Base-by-base conservation (phyloP, 1,140 invertebrate genomes). In the Drosophila albomicans region DNA sequence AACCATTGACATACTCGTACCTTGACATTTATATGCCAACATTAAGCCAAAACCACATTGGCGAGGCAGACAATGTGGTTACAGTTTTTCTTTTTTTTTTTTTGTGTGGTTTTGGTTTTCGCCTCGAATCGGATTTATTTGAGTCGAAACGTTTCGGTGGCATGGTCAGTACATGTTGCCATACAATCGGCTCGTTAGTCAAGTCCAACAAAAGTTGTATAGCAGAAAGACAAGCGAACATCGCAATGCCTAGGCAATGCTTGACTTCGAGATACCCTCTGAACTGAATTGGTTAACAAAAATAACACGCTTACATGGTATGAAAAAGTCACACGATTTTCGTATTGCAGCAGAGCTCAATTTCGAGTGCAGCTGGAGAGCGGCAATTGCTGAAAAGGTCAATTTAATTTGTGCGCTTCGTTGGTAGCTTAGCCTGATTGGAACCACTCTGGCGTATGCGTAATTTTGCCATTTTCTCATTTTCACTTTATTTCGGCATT, bases 1-100 rank as follows among this genome's bases (percentile, higher is more conserved):
- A 67, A 62, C n/a, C 69, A 56, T 64, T 77, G 82, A 87, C 82
- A 65, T 46, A 49, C 43, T 46, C 56, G 79, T 63, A 48, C 73
- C 80, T 67, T 82, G 84, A 89, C 85, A 80, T 80, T 89, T 89
- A 88, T 88, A 88, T 76, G 77, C 70, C 49, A 79, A 61, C 64
- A 68, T 48, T 63, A 63, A 52, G 61, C 64, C 46, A 13, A 49
- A 6, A 13, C 16, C 28, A 49, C 45, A 32, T n/a, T 30, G 49
- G 59, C 13, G 61, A 20, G 10, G 43, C 30, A 41, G 62, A 63
- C 61, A 54, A 63, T 67, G 73, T 43, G 75, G 66, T 64, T 43
- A 41, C 52, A 38, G 30, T 35, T 28, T 45, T 11, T 16, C 48
- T 41, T 49, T 38, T 38, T 38, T 38, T 10, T 38, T 10, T 38